Conservation (phyloP, 2,888 invertebrate species). For the Ceratothoa steindachneri region DNA sequence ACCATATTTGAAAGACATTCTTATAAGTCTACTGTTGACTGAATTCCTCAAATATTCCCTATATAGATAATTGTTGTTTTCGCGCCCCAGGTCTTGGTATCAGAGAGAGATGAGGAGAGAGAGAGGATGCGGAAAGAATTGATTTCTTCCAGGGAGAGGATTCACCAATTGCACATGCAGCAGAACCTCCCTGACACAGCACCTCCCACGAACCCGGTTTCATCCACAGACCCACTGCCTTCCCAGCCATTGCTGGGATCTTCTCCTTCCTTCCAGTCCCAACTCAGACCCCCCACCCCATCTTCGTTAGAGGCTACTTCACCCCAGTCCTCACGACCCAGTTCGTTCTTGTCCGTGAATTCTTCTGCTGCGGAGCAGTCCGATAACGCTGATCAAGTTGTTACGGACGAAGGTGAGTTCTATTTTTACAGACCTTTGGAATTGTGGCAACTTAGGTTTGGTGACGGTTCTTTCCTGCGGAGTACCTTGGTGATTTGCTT, state of each 20-base stretch:
- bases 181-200: conserved; percentile 23
- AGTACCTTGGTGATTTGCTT: no score
- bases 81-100: conserved; percentile 69
- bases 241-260: background rate
- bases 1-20: no score
- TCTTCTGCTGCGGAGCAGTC: conserved; percentile 37
- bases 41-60: no score
- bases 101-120: conserved; percentile 70
- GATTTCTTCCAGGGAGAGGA: conserved; percentile 66
- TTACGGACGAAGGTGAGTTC: conserved; percentile 33
- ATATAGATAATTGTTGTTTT: no score
- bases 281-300: background rate
- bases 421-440: no score
- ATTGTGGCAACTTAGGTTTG: no score
- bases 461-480: no score
- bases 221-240: background rate
- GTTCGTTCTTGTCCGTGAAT: conserved; percentile 41
- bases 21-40: no score
- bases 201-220: background rate
- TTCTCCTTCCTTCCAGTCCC: background rate
- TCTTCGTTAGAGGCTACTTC: conserved; percentile 22
- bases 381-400: conserved; percentile 30
- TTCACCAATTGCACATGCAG: conserved; percentile 53
- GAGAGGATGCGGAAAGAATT: conserved; percentile 68
- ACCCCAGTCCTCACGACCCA: conserved; percentile 39